phyloP scores from a whole-genome alignment of 2,797 vertebrate genomes.

The Hydrolagus colliei region DNA sequence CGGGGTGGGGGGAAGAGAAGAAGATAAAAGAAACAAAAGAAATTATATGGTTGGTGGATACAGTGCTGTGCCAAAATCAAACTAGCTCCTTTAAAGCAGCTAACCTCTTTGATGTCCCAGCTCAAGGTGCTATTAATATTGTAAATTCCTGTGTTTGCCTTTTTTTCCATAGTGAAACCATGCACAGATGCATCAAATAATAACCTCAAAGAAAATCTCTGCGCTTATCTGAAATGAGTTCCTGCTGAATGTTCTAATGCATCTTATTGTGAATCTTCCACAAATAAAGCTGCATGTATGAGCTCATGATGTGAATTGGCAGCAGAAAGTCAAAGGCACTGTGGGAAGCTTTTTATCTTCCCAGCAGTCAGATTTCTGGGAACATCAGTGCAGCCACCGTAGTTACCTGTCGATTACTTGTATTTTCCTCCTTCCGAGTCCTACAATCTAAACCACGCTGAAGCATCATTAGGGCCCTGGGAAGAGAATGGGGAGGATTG shows the following conservation, averaged over 20 bases:
- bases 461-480: constrained; percentile 77
- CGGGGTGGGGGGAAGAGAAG: background rate
- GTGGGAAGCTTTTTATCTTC: constrained; percentile 97
- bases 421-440: constrained; percentile 85
- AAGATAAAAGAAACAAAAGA: background rate
- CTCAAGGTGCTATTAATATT: constrained; percentile 7
- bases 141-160: constrained; percentile 35
- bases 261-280: constrained; percentile 66
- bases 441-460: constrained; percentile 77
- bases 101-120: background rate
- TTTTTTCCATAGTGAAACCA: constrained; percentile 50
- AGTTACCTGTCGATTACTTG: constrained; percentile 78
- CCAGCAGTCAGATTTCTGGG: constrained; percentile 87
- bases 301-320: constrained; percentile 91
- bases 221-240: constrained; percentile 58
- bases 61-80: background rate
- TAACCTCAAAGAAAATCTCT: constrained; percentile 55
- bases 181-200: constrained; percentile 59
- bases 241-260: constrained; percentile 67
- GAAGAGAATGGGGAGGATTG: constrained; percentile 73
- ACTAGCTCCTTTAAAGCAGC: background rate
- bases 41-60: background rate
- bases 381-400: constrained; percentile 79
- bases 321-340: constrained; percentile 81
- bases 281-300: constrained; percentile 82